A percentile compares a stretch with the other conserved stretches of the same genome.
Conservation (phyloP, 2,888 invertebrate genomes). For the Mycalesis mineus region DNA sequence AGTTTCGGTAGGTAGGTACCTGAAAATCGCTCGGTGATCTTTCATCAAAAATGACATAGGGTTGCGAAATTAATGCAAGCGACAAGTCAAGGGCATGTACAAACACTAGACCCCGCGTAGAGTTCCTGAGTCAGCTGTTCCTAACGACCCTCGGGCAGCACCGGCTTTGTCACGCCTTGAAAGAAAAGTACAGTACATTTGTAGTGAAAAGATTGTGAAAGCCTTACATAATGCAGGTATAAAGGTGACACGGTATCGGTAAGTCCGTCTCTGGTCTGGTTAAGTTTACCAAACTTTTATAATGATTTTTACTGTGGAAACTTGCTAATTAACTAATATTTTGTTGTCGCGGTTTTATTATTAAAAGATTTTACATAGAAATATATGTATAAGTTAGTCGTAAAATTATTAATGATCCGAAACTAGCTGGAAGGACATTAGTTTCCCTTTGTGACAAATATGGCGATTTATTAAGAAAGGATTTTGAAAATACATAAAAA, state of each 20-base stretch:
- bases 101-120: conserved; percentile 21
- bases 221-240: not conserved
- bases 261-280: not conserved
- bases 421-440: no score
- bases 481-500: no score
- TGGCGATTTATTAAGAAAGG: no score
- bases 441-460: no score
- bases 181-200: conserved; percentile 23
- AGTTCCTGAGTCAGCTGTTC: conserved; percentile 20
- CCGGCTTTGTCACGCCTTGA: conserved; percentile 14
- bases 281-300: not conserved
- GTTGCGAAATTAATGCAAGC: conserved; percentile 28
- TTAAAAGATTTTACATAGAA: no score
- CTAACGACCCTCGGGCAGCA: conserved; percentile 19
- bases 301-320: no score
- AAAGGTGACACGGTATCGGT: not conserved
- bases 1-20: not conserved
- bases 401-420: no score
- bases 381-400: no score
- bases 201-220: conserved; percentile 20
- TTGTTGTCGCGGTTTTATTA: no score
- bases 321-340: no score
- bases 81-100: conserved; percentile 26
- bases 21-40: conserved; percentile 21
- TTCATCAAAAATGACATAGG: conserved; percentile 25